Conservation (phyloP, 2,797 vertebrate genomes). For the Myotis findleyi region DNA sequence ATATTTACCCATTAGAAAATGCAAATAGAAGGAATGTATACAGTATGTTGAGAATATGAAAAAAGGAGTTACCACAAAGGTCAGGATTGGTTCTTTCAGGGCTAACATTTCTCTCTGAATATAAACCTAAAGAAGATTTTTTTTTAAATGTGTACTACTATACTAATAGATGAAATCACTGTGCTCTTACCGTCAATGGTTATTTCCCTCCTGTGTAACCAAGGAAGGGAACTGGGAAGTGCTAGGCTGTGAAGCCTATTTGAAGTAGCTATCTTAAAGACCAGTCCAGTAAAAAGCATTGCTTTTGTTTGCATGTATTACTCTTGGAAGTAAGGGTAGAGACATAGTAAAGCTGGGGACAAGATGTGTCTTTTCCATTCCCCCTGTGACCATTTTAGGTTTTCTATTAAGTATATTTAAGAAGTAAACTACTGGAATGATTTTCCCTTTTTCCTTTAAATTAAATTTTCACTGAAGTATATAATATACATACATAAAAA, state of each 20-base stretch:
- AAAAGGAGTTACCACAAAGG: neutral
- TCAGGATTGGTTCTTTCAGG: constrained; percentile 26
- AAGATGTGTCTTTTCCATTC: constrained; percentile 45
- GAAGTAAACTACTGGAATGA: neutral
- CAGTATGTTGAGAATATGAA: constrained; percentile 41
- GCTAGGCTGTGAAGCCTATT: neutral
- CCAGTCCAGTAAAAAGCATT: neutral
- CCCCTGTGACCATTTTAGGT: constrained; percentile 16
- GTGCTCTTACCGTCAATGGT: neutral
- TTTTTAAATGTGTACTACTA: constrained; percentile 62
- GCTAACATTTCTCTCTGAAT: constrained; percentile 52
- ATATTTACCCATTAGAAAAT: constrained; percentile 57
- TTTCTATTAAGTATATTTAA: constrained; percentile 62
- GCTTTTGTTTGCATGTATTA: constrained; percentile 47
- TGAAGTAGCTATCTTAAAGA: constrained; percentile 31
- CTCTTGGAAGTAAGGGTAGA: neutral
- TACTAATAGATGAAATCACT: constrained; percentile 22
- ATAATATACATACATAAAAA: constrained; percentile 6
- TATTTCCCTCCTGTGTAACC: constrained; percentile 44
- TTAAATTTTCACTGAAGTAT: constrained; percentile 39
- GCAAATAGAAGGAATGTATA: neutral
- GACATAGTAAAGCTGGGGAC: neutral
- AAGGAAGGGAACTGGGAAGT: constrained; percentile 29
- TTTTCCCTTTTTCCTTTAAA: constrained; percentile 25
- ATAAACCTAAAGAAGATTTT: constrained; percentile 9